phyloP scores from a whole-genome alignment of 2,888 invertebrate species.

The Drosophila rellima region DNA sequence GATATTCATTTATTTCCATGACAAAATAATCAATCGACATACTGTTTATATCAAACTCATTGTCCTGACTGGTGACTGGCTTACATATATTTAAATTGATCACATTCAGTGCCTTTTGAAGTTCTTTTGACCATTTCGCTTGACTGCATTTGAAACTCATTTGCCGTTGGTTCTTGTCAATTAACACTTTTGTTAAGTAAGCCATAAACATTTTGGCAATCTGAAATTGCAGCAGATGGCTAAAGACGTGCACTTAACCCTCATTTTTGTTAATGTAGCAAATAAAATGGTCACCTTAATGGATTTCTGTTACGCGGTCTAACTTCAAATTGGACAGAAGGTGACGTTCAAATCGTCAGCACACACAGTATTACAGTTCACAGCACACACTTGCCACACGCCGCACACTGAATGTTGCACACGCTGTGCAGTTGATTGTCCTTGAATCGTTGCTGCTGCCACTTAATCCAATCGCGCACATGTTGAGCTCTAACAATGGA shows the following conservation, averaged over 20 bases:
- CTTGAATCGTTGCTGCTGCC: slow-evolving; percentile 71
- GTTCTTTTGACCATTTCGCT: slow-evolving; percentile 51
- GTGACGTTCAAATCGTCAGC: slow-evolving; percentile 50
- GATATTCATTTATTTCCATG: background rate
- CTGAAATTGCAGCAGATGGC: slow-evolving; percentile 80
- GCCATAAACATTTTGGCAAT: slow-evolving; percentile 40
- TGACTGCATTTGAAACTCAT: slow-evolving; percentile 57
- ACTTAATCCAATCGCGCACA: slow-evolving; percentile 80
- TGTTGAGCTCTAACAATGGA: slow-evolving; percentile 72
- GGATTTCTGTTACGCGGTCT: slow-evolving; percentile 80
- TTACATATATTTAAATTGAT: background rate
- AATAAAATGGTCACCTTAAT: slow-evolving; percentile 81
- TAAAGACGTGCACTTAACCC: slow-evolving; percentile 83
- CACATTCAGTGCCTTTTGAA: slow-evolving; percentile 21
- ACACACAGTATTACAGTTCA: slow-evolving; percentile 48
- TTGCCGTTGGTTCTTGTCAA: slow-evolving; percentile 49
- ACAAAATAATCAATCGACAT: background rate
- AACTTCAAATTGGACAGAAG: slow-evolving; percentile 80
- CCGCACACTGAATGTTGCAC: slow-evolving; percentile 16
- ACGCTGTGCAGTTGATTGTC: slow-evolving; percentile 84
- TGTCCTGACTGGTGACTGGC: no score
- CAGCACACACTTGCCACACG: slow-evolving; percentile 33
- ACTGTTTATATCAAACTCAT: background rate
- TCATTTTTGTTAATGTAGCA: slow-evolving; percentile 79
- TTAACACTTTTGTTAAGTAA: slow-evolving; percentile 74